Base-by-base conservation (phyloP, 2,797 vertebrate genomes). In the Strix occidentalis region DNA sequence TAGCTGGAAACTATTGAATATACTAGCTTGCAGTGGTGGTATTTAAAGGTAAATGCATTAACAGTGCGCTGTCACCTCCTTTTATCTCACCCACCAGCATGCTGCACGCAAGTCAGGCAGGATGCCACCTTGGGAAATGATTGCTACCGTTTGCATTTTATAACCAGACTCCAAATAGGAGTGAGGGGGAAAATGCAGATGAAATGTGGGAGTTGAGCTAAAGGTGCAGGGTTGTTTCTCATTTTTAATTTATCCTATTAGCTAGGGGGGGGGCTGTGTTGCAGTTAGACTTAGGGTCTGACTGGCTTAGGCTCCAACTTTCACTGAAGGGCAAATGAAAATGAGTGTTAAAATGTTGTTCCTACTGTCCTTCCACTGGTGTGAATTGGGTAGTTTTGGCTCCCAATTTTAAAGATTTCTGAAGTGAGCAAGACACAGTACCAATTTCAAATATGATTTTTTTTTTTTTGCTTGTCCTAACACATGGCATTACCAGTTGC, bases 11-110 rank as follows among this genome's bases (percentile, higher is more conserved):
- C 20, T 81, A 37, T 31, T 11, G 93, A 69, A 26, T 63, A 20
- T 39, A 16, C 16, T 39, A 54, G 54, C 13, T 11, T 60, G 66
- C 54, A 70, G 83, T 29, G 85, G 61, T 50, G 80, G 66, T 21
- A 87, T 88, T 93, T 84, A 88, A 90, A 82, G 85, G 63, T 51
- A 61, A 93, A 88, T 7, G 70, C 58, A 77, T 87, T 92, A 90
- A 66, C 43, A 76, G 74, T 1, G 1, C 0, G 0, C 82, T 65
- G 74, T 39, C 54, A n/a, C 48, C 35, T 50, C 87, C 83, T 94
- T 95, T 96, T 41, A 84, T 95, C 91, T 91, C 83, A 33, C 37
- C 63, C 63, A 63, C 18, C 54, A 15, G 61, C 48, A 5, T 1
- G 25, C 64, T 45, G 24, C 0, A 0, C 77, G 69, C 72, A 46